Percentiles rank a stretch among this genome's conserved stretches.
Evolutionary conservation across 2,888 invertebrate genomes (phyloP).

Genomic region (Meiosimyza decipiens): DNA sequence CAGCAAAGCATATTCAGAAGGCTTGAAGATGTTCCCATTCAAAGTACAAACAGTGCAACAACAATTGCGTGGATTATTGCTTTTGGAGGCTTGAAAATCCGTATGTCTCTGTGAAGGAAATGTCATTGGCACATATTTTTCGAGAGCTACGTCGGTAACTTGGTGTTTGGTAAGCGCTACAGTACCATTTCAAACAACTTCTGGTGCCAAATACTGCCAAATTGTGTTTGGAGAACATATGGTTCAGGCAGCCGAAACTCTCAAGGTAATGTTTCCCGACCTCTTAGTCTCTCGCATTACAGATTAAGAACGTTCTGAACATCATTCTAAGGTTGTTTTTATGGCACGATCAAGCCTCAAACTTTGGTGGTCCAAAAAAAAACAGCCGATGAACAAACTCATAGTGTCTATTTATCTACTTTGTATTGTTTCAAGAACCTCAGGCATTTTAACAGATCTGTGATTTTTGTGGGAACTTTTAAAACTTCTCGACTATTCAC

Average conservation of each 20-base stretch:
- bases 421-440: no score
- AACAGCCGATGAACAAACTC: no score
- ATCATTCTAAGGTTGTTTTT: no score
- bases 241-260: background rate
- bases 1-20: background rate
- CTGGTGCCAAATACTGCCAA: background rate
- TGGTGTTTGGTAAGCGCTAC: background rate
- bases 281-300: no score
- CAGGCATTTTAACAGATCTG: no score
- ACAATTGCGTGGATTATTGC: background rate
- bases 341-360: no score
- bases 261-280: no score
- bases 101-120: background rate
- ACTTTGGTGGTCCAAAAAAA: no score
- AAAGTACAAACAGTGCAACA: conserved; percentile 1
- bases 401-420: no score
- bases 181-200: conserved; percentile 4
- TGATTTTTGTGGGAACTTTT: no score
- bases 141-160: background rate
- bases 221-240: background rate
- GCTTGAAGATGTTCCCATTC: conserved; percentile 2
- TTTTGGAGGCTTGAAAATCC: background rate
- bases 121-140: background rate
- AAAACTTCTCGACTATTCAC: no score
- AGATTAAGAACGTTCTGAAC: no score